Base-by-base conservation (phyloP, 92 coral and sea anemone species). In the Micromussa lordhowensis region DNA sequence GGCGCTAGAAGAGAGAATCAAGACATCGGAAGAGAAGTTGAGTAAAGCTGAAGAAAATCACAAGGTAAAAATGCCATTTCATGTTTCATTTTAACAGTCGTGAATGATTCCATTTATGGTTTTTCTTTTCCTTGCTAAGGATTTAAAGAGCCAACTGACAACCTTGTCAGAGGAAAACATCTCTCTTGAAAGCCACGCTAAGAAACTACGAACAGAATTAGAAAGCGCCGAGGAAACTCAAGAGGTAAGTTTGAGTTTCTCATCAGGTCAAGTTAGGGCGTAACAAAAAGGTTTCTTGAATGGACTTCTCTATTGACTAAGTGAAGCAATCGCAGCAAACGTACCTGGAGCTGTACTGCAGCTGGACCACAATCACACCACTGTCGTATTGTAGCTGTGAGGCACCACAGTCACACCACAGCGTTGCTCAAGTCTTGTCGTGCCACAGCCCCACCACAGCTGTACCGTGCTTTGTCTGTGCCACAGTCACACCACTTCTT, bases 131-230 rank as follows among this genome's bases (percentile, higher is more conserved):
- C 29, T 61, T 24, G n/a, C 1, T 5, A 61, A 86, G 89, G 89
- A 86, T 78, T 29, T 86, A 32, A 76, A 77, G 83, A 77, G 68
- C 35, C 89, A 86, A 24, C 49, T 86, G 24, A 49, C 77, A 40
- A 28, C 83, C 28, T 29, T 86, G 77, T 86, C 89, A 48, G 89
- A 86, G 76, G 89, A 86, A 66, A 86, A 86, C 22, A 86, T 86
- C 59, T 40, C 89, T 0, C 89, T 86, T 63, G 89, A 86, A 68
- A 77, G 89, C 54, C 89, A 86, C 34, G 51, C 82, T 26, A 86
- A 86, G 77, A 63, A 49, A 36, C 19, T 86, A 22, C 82, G 77
- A 68, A 68, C 48, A 6, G 76, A 63, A 31, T 30, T 86, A 17
- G 11, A 86, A 86, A 77, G 31, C 30, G 83, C 89, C 12, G 89